Evolutionary conservation across 1,140 invertebrate genomes (phyloP).

Genomic region (Aphis gossypii): DNA sequence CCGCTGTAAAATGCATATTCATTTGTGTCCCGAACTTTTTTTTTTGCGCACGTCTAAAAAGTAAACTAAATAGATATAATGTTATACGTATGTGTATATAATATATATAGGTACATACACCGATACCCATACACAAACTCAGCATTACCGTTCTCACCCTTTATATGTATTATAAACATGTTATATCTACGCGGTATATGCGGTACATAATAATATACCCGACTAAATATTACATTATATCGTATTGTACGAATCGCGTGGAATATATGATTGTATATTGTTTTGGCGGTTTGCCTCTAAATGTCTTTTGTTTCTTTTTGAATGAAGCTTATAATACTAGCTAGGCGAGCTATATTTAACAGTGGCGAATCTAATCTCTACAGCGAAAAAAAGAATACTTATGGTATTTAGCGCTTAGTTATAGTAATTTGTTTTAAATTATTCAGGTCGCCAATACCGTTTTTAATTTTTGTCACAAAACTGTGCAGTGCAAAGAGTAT

Average conservation of each 20-base stretch:
- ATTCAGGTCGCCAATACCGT: no score
- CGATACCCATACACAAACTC: not conserved
- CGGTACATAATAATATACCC: not conserved
- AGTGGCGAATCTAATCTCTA: not conserved
- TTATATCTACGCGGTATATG: not conserved
- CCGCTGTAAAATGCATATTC: not conserved
- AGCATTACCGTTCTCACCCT: not conserved
- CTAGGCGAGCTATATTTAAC: not conserved
- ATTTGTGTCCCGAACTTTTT: not conserved
- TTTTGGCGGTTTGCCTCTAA: not conserved
- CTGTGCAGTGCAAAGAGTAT: not conserved
- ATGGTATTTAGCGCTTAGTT: not conserved
- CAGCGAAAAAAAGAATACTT: not conserved
- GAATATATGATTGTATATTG: conserved; percentile 18
- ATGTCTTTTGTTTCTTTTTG: not conserved
- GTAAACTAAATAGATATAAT: not conserved
- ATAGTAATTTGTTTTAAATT: not conserved
- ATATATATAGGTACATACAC: not conserved
- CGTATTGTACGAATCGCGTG: not conserved
- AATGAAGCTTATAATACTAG: not conserved
- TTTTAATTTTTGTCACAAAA: not conserved
- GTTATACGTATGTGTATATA: not conserved
- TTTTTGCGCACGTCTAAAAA: not conserved
- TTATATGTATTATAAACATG: not conserved
- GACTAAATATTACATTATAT: not conserved